phyloP scores from a whole-genome alignment of 2,797 vertebrate genomes.

The Thalassophryne amazonica region DNA sequence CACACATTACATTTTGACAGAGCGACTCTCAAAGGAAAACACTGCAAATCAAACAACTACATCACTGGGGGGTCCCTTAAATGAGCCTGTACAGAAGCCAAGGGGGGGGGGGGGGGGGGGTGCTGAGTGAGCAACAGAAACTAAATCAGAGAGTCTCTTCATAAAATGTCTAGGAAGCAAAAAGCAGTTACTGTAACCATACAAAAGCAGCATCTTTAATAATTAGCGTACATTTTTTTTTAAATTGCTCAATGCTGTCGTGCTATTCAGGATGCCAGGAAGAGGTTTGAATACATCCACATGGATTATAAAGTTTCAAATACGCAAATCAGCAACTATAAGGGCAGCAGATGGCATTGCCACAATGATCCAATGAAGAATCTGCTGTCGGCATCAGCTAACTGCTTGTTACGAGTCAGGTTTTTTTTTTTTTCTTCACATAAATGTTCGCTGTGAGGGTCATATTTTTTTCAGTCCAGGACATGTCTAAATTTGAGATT shows the following conservation, averaged over 20 bases:
- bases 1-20: conserved; percentile 29
- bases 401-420: conserved; percentile 15
- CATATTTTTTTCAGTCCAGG: conserved; percentile 1
- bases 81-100: conserved; percentile 14
- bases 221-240: conserved; percentile 45
- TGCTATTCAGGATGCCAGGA: conserved; percentile 51
- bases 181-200: conserved; percentile 15
- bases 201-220: conserved; percentile 38
- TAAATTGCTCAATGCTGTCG: conserved; percentile 14
- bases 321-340: conserved; percentile 33
- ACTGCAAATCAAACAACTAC: conserved; percentile 42
- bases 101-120: too few relatives aligned
- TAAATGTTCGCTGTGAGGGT: too few relatives aligned
- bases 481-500: conserved; percentile 1
- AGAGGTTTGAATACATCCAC: conserved; percentile 47
- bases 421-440: too few relatives aligned
- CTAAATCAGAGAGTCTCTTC: conserved; percentile 35
- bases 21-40: conserved; percentile 28
- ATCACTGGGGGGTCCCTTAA: conserved; percentile 34
- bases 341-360: conserved; percentile 48
- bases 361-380: conserved; percentile 33
- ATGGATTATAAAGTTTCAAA: conserved; percentile 37
- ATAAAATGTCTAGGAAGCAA: conserved; percentile 24
- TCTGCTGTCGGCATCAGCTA: conserved; percentile 17
- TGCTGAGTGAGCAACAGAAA: not conserved